Conservation (phyloP, 2,113 vertebrate genomes). For the Myiagra hebetior region DNA sequence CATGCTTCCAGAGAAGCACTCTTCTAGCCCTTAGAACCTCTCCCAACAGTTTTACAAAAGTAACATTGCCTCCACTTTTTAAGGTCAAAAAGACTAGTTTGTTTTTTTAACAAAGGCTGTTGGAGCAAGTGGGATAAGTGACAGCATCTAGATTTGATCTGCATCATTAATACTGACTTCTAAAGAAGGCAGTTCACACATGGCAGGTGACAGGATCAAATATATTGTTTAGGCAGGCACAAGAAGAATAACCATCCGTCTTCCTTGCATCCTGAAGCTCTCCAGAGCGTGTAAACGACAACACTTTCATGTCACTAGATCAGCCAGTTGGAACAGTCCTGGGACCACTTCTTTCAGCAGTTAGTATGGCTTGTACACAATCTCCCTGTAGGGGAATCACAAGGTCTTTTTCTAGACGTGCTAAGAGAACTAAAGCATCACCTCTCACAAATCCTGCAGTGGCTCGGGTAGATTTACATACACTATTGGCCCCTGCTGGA, state of each 20-base stretch:
- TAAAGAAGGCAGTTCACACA: slow-evolving; percentile 6
- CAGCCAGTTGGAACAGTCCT: slow-evolving; percentile 32
- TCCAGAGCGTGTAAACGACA: background rate
- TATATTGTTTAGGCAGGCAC: background rate
- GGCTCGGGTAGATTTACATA: background rate
- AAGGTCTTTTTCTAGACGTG: background rate
- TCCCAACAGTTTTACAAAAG: background rate
- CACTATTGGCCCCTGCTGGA: background rate
- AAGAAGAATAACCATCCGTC: background rate
- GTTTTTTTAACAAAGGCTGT: background rate
- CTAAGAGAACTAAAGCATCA: background rate
- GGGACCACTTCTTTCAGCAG: background rate
- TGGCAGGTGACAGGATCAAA: slow-evolving; percentile 35
- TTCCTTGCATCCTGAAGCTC: background rate
- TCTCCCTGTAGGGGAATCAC: background rate
- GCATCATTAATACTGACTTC: slow-evolving; percentile 43
- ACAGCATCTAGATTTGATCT: slow-evolving; percentile 13
- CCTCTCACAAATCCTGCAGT: background rate
- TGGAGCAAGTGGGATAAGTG: background rate
- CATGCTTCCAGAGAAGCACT: background rate
- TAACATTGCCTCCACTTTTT: background rate
- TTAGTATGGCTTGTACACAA: background rate
- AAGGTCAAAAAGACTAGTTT: background rate
- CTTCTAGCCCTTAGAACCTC: background rate
- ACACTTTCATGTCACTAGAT: slow-evolving; percentile 28